Evolutionary conservation across 2,888 invertebrate genomes (phyloP), one percentile per base, ranked within the genome.

Genomic region (Hermaeophaga mercurialis): DNA sequence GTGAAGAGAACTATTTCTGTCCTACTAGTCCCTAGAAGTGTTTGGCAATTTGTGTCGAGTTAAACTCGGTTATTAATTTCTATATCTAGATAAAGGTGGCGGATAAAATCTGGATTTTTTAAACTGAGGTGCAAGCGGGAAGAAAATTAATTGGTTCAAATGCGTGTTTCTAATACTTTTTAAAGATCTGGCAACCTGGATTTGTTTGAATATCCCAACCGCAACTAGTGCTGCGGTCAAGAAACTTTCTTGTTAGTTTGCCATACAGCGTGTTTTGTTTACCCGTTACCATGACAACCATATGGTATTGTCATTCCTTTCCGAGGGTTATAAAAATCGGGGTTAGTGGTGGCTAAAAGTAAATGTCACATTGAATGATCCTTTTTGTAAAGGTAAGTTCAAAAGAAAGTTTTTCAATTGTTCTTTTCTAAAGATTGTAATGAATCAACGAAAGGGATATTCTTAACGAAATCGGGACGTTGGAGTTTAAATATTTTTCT

Each of bases 231-330:
- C 39, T 60, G 64, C 66, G 66, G 68, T 68, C 66, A 66, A 62
- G 58, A 48, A 62, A 65, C 66, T 68, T 66, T 66, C 62, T 61
- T 59, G 61, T 61, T 49, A 53, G 54, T 64, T 63, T 57, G n/a
- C 38, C 50, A 48, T 48, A 57, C 53, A 45, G 49, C 43, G 45
- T 62, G 62, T 70, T 65, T 68, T 71, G 69, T 70, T 70, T 70
- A 69, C 65, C 48, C 11, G 69, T 71, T 65, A 41, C 69, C 61
- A 70, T 70, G 64, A 69, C 57, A 62, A 71, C 70, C 24, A 19
- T 34, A 14, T 41, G 52, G 34, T 54, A 19, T 43, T 38, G 59
- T 58, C 58, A 54, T 54, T 64, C 64, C 61, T 59, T 56, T 58
- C 39, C 53, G 58, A 43, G 62, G 59, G 62, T 52, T 41, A 34